Evolutionary conservation across 2,797 vertebrate genomes (phyloP), one percentile per base, ranked within the genome.

Genomic region (Channallabes apus): DNA sequence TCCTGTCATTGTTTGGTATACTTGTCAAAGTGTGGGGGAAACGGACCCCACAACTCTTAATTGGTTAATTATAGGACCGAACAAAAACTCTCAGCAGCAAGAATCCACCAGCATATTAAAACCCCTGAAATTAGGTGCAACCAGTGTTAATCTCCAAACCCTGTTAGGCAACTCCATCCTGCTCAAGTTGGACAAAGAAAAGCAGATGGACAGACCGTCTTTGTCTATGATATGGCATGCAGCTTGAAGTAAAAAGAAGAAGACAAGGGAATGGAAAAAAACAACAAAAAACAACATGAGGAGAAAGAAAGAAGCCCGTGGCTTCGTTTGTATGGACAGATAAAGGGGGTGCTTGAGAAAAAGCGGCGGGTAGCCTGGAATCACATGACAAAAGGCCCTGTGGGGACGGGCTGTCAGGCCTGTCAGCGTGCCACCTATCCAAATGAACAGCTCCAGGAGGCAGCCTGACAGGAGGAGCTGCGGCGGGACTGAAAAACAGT

Each of bases 401-500:
- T 93, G 94, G 97, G 97, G 97, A 97, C 96, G 96, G 95, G 95
- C 94, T 97, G 97, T 97, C 97, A 98, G 96, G 96, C 95, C 94
- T 98, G 97, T 99, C 98, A 98, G 96, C 94, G 95, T 97, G 90
- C 94, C 97, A 90, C 94, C 91, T 93, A 93, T 95, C 96, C 96
- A 98, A 98, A 98, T 97, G 98, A 99, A 98, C 96, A 98, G 97
- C 97, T 98, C 97, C 96, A 95, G 95, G 93, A 95, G 94, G 94
- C 93, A 95, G 95, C 96, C 94, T 98, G 97, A 99, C 98, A 98
- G 97, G 96, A 96, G 95, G 96, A 90, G 96, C 95, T 93, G 93
- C 96, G 90, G 94, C 90, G 89, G 94, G 93, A 95, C 95, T 94
- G 94, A 95, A 96, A 81, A 97, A 97, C 95, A 95, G 96, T 96